A percentile compares a stretch with the other conserved stretches of the same genome.
Evolutionary conservation across 2,888 invertebrate species (phyloP).

Genomic region (Scaptomyza tumidula): DNA sequence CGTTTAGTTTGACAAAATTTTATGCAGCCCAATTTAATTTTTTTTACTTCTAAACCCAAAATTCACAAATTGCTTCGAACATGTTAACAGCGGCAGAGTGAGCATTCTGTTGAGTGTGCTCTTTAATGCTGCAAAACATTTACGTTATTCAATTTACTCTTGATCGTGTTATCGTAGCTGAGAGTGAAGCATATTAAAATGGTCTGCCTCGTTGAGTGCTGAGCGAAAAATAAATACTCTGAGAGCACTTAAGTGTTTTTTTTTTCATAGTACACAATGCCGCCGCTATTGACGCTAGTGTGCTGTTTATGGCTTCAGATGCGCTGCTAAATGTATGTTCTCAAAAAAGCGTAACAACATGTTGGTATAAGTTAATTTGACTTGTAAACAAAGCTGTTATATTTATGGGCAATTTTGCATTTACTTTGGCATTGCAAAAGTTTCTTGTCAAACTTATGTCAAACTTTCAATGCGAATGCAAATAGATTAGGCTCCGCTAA

Average conservation of each 20-base stretch:
- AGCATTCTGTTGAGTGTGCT: constrained; percentile 24
- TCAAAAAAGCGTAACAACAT: constrained; percentile 17
- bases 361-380: constrained; percentile 34
- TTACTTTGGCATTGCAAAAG: background rate
- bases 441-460: background rate
- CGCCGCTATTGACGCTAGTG: constrained; percentile 18
- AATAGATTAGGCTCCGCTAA: constrained; percentile 25
- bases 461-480: constrained; percentile 4
- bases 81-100: constrained; percentile 13
- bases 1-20: background rate
- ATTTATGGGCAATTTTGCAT: constrained; percentile 8
- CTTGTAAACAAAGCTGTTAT: constrained; percentile 31
- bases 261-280: constrained; percentile 25
- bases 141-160: constrained; percentile 29
- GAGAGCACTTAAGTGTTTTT: constrained; percentile 23
- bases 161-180: constrained; percentile 44
- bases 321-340: constrained; percentile 29
- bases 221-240: constrained; percentile 18
- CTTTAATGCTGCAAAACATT: constrained; percentile 20
- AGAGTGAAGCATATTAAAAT: constrained; percentile 18
- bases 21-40: background rate
- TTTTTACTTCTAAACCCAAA: background rate
- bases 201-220: constrained; percentile 7
- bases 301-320: constrained; percentile 9
- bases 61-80: background rate